Evolutionary conservation across 2,797 vertebrate genomes (phyloP).

Genomic region (Erithacus rubecula): DNA sequence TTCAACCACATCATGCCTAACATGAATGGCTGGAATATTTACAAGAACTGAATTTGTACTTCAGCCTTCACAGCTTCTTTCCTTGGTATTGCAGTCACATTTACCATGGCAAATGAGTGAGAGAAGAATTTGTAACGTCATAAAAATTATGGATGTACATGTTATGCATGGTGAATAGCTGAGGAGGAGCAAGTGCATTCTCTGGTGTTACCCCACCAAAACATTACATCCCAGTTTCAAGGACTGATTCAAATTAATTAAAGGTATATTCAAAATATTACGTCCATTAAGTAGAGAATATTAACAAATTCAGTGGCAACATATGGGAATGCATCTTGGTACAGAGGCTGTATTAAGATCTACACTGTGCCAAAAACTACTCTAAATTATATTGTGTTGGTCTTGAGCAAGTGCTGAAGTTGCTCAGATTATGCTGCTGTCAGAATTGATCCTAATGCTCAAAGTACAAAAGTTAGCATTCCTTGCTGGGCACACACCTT

Average conservation of each 20-base stretch:
- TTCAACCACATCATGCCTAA: background rate
- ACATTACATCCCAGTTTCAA: background rate
- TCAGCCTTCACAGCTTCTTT: background rate
- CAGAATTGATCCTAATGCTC: background rate
- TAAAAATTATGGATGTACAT: background rate
- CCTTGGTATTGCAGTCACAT: background rate
- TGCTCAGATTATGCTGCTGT: background rate
- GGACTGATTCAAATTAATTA: background rate
- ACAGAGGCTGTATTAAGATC: background rate
- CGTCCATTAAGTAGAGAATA: background rate
- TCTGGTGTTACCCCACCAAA: background rate
- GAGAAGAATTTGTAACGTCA: slow-evolving; percentile 8
- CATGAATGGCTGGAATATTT: slow-evolving; percentile 1
- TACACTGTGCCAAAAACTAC: background rate
- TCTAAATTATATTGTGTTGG: background rate
- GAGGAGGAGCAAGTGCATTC: background rate
- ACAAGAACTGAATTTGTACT: background rate
- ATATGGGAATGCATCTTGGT: background rate
- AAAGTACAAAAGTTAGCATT: background rate
- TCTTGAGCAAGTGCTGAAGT: background rate
- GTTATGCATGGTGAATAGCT: background rate
- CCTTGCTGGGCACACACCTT: background rate
- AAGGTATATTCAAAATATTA: background rate
- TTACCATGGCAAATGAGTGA: background rate
- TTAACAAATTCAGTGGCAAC: background rate